These are phyloP conservation scores for Anabacerthia variegaticeps DNA, from an alignment of 2,797 vertebrate species.

Conservation along the genomic window DNA sequence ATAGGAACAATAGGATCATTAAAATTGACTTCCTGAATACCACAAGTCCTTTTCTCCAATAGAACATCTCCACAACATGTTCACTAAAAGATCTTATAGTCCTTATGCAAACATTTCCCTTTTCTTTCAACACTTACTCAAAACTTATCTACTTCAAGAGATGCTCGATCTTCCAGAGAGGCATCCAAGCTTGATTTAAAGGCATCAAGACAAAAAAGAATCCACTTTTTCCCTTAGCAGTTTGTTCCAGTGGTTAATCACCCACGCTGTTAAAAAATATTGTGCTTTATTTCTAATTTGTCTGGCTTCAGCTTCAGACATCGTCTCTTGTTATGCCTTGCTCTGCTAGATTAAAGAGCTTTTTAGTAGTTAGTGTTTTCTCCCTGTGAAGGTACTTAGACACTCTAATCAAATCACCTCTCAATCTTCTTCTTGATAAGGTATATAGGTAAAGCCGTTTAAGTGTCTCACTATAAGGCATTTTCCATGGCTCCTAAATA, in stretches of 20 bases:
- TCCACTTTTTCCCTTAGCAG: not conserved
- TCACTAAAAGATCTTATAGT: not conserved
- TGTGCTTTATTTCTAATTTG: conserved; percentile 61
- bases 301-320: conserved; percentile 39
- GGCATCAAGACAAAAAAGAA: not conserved
- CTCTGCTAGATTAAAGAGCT: conserved; percentile 54
- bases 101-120: not conserved
- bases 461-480: not conserved
- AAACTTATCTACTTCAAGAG: not conserved
- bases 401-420: conserved; percentile 42
- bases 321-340: conserved; percentile 10
- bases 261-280: conserved; percentile 23
- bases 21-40: not conserved
- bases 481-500: conserved; percentile 3
- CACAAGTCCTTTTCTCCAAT: not conserved
- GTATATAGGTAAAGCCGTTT: conserved; percentile 36
- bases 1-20: not conserved
- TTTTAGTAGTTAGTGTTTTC: conserved; percentile 59
- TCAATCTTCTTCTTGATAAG: conserved; percentile 48
- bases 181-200: conserved; percentile 1
- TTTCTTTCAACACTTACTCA: not conserved
- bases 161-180: conserved; percentile 4
- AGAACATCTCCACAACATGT: not conserved
- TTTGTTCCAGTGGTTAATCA: conserved; percentile 50
- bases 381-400: conserved; percentile 46